Evolutionary conservation across 1,140 invertebrate species (phyloP), one percentile per base, ranked within the genome.

Genomic region (Drosophila parvula): DNA sequence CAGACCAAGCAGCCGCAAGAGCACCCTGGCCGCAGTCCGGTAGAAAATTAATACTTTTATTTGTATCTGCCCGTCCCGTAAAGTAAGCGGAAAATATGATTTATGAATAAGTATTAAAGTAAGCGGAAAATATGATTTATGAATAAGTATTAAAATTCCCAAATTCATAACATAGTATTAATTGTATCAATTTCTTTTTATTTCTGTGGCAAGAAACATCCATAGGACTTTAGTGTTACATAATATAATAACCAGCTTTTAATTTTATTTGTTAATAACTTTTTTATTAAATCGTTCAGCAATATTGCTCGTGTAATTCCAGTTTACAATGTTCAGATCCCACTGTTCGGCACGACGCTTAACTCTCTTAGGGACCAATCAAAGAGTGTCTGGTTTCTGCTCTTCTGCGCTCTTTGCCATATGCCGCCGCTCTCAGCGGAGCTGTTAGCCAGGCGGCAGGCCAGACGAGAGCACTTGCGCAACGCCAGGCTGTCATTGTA

Each of bases 341-440:
- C 73, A 83, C 68, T 74, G 70, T 74, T 27, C 71, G 3, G 2
- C 11, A 0, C 28, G 30, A 30, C 11, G 48, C 34, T 18, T 7
- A 27, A 30, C 62, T 56, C 82, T 86, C 75, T 79, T 78, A 51
- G 61, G 30, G 44, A 14, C 53, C 70, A 82, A 74, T 62, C 59
- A 45, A 80, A 89, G 84, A 89, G 85, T 62, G 57, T 84, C 30
- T 10, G 41, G 51, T 88, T 57, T 62, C 84, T 74, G 64, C 78
- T 81, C 81, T 74, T 78, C 64, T 55, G 81, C 27, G 80, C 44
- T 59, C 48, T 74, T 51, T 32, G 58, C 78, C 84, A 89, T 89
- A 81, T 89, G 84, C 27, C 36, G n/a, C 9, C 16, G 38, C 59
- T 81, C 82, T 77, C 79, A 8, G 51, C 55, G 70, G 78, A 27